phyloP scores from a whole-genome alignment of 1,140 invertebrate genomes.

The Cotesia glomerata region DNA sequence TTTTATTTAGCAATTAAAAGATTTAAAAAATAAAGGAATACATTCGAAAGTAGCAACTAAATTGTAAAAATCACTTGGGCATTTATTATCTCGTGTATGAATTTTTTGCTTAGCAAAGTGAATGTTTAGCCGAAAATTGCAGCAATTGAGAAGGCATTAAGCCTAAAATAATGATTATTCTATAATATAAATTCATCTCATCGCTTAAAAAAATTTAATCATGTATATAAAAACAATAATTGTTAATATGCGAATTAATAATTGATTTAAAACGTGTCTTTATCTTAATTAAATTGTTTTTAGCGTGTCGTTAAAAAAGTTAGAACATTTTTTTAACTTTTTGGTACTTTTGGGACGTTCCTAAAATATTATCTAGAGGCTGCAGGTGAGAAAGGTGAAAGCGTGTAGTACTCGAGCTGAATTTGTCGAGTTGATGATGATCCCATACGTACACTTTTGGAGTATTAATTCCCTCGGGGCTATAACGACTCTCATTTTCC shows the following conservation, averaged over 20 bases:
- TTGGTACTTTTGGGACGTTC: background rate
- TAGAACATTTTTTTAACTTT: background rate
- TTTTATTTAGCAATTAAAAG: background rate
- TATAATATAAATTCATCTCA: background rate
- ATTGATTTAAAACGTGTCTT: no score
- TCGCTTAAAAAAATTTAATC: no score
- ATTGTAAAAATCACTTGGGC: background rate
- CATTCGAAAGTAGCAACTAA: constrained; percentile 17
- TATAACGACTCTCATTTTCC: background rate
- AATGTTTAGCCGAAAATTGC: constrained; percentile 41
- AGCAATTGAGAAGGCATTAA: constrained; percentile 27
- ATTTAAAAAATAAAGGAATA: background rate
- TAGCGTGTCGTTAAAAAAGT: background rate
- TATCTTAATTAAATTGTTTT: no score
- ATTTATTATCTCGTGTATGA: background rate
- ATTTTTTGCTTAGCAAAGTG: constrained; percentile 33
- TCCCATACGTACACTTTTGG: background rate
- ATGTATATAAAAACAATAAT: no score
- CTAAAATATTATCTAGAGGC: background rate
- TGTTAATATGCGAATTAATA: no score
- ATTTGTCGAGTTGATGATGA: background rate
- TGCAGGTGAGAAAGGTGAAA: constrained; percentile 1
- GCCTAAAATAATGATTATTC: background rate
- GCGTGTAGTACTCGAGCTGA: background rate
- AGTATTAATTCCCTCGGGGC: background rate